A percentile compares a stretch with the other conserved stretches of the same genome.
phyloP scores from a whole-genome alignment of 2,888 invertebrate genomes.

The Drosophila meridionalis region DNA sequence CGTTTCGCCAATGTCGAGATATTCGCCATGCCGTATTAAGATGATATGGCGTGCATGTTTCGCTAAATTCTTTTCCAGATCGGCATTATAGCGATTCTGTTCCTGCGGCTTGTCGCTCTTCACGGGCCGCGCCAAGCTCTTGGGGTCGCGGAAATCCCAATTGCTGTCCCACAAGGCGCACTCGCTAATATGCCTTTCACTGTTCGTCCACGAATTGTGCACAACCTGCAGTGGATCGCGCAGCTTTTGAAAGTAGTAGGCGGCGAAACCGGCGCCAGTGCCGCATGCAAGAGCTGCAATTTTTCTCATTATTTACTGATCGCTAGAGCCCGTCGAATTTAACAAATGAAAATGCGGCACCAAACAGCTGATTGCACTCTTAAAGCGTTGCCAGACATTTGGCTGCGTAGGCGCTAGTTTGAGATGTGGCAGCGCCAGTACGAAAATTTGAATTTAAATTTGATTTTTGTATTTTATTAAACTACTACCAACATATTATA shows the following conservation, averaged over 20 bases:
- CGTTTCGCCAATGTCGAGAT: constrained; percentile 89
- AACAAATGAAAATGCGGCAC: constrained; percentile 37
- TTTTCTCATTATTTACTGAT: constrained; percentile 57
- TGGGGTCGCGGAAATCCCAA: constrained; percentile 95
- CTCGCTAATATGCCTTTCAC: constrained; percentile 62
- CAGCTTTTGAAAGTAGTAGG: constrained; percentile 87
- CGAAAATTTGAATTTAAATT: constrained; percentile 15
- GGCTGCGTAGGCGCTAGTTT: too few species aligned
- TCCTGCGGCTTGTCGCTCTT: constrained; percentile 86
- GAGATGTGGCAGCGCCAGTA: constrained; percentile 12
- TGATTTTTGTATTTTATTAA: constrained; percentile 42
- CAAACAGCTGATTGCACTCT: constrained; percentile 36
- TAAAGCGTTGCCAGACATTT: constrained; percentile 20
- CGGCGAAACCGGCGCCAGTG: constrained; percentile 88
- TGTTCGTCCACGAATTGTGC: constrained; percentile 89
- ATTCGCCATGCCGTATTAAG: constrained; percentile 97
- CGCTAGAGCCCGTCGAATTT: not conserved
- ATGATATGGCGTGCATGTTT: constrained; percentile 90
- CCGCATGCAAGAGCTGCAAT: constrained; percentile 86
- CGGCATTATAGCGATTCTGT: constrained; percentile 89
- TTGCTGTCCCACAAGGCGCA: constrained; percentile 92
- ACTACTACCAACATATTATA: constrained; percentile 66
- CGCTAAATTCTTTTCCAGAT: constrained; percentile 87
- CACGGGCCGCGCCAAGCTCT: constrained; percentile 88
- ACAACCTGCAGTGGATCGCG: constrained; percentile 86